phyloP scores from a whole-genome alignment of 2,888 invertebrate species.

The Clistopyga incitator region DNA sequence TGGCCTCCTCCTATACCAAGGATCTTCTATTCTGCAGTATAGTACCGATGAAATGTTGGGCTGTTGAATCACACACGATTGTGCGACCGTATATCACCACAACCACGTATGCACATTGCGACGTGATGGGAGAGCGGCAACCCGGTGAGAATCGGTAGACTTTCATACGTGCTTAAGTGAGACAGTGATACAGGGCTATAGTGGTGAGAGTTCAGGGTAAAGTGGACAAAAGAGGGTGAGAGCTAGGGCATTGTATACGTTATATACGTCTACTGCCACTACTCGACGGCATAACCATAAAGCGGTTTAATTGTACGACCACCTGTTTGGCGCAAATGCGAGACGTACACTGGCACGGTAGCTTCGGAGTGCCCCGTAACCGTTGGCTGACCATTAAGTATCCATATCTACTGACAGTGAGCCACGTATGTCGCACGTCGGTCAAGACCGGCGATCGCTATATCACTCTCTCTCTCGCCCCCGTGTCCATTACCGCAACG shows the following conservation, averaged over 20 bases:
- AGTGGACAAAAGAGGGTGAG: slow-evolving; percentile 37
- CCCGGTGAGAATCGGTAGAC: not conserved
- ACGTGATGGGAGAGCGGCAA: slow-evolving; percentile 5
- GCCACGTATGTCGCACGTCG: slow-evolving; percentile 45
- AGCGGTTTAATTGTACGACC: slow-evolving; percentile 81
- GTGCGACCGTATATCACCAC: slow-evolving; percentile 13
- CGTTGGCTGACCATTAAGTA: slow-evolving; percentile 63
- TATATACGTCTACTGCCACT: slow-evolving; percentile 30
- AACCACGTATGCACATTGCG: slow-evolving; percentile 14
- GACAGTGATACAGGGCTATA: slow-evolving; percentile 23
- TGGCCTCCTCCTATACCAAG: not conserved
- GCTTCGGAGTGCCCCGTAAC: slow-evolving; percentile 42
- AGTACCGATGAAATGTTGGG: slow-evolving; percentile 5
- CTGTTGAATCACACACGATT: slow-evolving; percentile 2
- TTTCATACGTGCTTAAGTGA: slow-evolving; percentile 31
- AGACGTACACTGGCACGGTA: slow-evolving; percentile 71
- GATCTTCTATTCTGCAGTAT: slow-evolving; percentile 23
- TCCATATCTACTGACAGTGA: slow-evolving; percentile 61
- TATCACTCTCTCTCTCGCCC: slow-evolving; percentile 51
- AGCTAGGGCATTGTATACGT: slow-evolving; percentile 22
- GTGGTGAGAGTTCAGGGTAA: slow-evolving; percentile 7
- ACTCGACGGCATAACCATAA: slow-evolving; percentile 78
- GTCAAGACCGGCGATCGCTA: slow-evolving; percentile 37
- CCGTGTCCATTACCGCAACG: not conserved
- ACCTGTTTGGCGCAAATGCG: slow-evolving; percentile 77